Percentiles rank a stretch among this genome's conserved stretches.
Conservation (phyloP, 2,888 invertebrate genomes). For the Anticlea derivata region DNA sequence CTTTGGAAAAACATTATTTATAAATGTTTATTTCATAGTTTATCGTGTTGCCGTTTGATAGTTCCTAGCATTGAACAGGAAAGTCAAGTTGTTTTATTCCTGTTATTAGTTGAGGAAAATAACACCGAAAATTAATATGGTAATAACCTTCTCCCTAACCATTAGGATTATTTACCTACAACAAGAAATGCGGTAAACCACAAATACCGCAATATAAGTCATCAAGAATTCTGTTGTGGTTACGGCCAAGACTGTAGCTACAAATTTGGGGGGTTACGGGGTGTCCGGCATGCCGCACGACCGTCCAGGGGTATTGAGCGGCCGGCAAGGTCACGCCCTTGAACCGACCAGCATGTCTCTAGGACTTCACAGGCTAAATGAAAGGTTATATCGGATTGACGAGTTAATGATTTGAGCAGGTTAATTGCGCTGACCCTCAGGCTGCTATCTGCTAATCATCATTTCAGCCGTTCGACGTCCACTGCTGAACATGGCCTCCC, state of each 20-base stretch:
- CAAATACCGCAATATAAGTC: slow-evolving; percentile 49
- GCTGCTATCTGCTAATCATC: background rate
- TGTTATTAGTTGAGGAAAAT: background rate
- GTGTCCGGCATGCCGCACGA: slow-evolving; percentile 79
- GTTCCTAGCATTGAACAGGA: background rate
- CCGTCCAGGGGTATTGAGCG: slow-evolving; percentile 92
- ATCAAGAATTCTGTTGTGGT: slow-evolving; percentile 42
- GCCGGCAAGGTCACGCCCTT: slow-evolving; percentile 94
- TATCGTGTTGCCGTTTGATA: background rate
- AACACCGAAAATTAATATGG: background rate
- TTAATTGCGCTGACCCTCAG: slow-evolving; percentile 34
- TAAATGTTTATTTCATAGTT: too few relatives aligned
- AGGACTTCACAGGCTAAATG: slow-evolving; percentile 44
- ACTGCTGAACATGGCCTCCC: too few relatives aligned
- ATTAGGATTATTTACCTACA: slow-evolving; percentile 3
- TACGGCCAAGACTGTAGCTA: slow-evolving; percentile 30
- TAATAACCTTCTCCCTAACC: background rate
- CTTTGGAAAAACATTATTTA: too few relatives aligned
- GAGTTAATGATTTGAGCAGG: slow-evolving; percentile 48
- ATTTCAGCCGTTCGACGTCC: too few relatives aligned
- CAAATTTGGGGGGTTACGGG: slow-evolving; percentile 43
- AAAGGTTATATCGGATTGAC: slow-evolving; percentile 51
- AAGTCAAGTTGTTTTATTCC: background rate
- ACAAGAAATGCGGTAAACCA: slow-evolving; percentile 36
- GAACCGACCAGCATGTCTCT: slow-evolving; percentile 86